phyloP scores from a whole-genome alignment of 37 sponge, comb jelly and placozoan genomes.

The Cliona cf. orientalis region DNA sequence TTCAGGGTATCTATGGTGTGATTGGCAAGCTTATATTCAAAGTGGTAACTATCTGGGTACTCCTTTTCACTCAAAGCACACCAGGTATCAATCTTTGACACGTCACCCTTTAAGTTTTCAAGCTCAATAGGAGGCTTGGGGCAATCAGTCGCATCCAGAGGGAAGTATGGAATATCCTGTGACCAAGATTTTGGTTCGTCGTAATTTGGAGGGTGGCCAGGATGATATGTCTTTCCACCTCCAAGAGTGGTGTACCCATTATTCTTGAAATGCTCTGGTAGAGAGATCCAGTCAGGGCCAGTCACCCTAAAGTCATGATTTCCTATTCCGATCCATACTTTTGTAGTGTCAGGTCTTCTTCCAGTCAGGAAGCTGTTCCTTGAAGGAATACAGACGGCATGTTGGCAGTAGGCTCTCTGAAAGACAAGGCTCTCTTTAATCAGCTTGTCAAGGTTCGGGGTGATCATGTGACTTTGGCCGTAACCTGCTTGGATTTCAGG shows the following conservation, averaged over 20 bases:
- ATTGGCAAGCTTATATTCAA: conserved; percentile 24
- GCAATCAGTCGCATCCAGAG: neutral
- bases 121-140: neutral
- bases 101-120: neutral
- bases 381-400: conserved; percentile 26
- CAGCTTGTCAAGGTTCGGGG: conserved; percentile 25
- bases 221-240: conserved; percentile 46
- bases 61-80: conserved; percentile 28
- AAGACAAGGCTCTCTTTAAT: conserved; percentile 16
- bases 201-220: conserved; percentile 24
- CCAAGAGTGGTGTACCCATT: conserved; percentile 33
- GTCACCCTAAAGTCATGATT: conserved; percentile 14
- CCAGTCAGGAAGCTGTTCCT: conserved; percentile 39
- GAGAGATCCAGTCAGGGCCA: conserved; percentile 41
- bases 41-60: conserved; percentile 24
- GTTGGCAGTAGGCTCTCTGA: conserved; percentile 39
- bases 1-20: conserved; percentile 21
- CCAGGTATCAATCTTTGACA: conserved; percentile 6
- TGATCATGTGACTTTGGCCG: conserved; percentile 6
- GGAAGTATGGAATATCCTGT: conserved; percentile 27
- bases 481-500: conserved; percentile 18
- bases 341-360: conserved; percentile 28
- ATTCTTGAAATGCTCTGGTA: conserved; percentile 47
- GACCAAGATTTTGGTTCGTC: conserved; percentile 56
- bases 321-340: conserved; percentile 36